Evolutionary conservation across 2,888 invertebrate species (phyloP).

Genomic region (Ferdinandea cuprea): DNA sequence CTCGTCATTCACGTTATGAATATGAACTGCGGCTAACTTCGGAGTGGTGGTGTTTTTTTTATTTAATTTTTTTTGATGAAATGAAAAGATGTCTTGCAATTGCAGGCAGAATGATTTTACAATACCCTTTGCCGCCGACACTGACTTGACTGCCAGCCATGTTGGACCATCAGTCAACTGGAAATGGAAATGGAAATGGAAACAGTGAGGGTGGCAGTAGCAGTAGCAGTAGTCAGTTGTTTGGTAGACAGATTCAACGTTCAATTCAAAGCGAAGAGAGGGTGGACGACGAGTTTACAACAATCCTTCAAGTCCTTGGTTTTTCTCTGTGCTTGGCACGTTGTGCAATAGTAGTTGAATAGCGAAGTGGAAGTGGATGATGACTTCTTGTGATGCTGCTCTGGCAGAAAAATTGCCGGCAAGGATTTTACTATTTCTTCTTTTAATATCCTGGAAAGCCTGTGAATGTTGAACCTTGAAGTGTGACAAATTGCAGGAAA

Average conservation of each 20-base stretch:
- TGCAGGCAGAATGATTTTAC: conserved; percentile 28
- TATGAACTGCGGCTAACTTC: conserved; percentile 50
- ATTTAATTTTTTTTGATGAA: conserved; percentile 26
- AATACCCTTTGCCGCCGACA: conserved; percentile 32
- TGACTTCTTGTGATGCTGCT: conserved; percentile 50
- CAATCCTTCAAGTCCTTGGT: conserved; percentile 51
- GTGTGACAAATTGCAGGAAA: conserved; percentile 71
- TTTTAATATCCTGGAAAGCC: conserved; percentile 51
- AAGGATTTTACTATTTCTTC: conserved; percentile 27
- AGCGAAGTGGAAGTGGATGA: conserved; percentile 35
- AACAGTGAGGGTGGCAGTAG: neutral
- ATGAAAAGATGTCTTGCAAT: conserved; percentile 17
- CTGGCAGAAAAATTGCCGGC: conserved; percentile 41
- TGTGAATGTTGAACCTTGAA: conserved; percentile 70
- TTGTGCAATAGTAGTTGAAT: conserved; percentile 51
- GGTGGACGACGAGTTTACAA: conserved; percentile 13
- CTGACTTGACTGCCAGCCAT: conserved; percentile 41
- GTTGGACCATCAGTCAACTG: conserved; percentile 19
- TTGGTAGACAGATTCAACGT: conserved; percentile 2
- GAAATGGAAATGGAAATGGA: too few species aligned
- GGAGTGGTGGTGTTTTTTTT: conserved; percentile 15
- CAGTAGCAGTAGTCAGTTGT: neutral
- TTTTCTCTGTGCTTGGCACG: conserved; percentile 24
- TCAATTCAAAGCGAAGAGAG: neutral
- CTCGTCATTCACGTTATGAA: conserved; percentile 17